Base-by-base conservation (phyloP, 2,113 vertebrate species). In the Rhea americana region DNA sequence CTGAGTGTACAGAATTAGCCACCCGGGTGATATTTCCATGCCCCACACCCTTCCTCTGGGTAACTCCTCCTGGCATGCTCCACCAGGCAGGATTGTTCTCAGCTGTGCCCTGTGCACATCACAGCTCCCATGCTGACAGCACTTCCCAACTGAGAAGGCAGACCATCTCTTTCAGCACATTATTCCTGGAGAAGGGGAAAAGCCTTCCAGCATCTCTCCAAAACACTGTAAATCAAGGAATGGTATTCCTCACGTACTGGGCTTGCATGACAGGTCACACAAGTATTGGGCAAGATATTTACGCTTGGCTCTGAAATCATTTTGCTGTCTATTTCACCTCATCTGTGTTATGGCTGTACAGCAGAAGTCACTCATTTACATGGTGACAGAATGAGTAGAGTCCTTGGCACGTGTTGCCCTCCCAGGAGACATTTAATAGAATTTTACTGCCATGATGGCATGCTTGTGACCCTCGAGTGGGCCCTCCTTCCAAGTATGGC, bases 161-260 rank as follows among this genome's bases (percentile, higher is more conserved):
- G 25, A 73, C 15, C 51, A 56, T 17, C 28, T 32, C 56, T 37
- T 82, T 87, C 85, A 74, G 63, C 41, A 37, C 8, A 2, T 41
- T 74, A 41, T 67, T 93, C 63, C 61, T 62, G 47, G 47, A 30
- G 47, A 41, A 30, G 30, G 24, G 50, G 47, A 83, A 93, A 62
- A 83, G 24, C 37, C 68, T 93, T 77, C 70, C 66, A 32, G 53
- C 37, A 35, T 58, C 67, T 79, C 68, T 91, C 68, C 37, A 30
- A 56, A 92, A 25, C 37, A 53, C 26, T 37, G 11, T 13, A 81
- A 66, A 55, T 74, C 14, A 66, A 45, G 35, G 63, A 85, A 56
- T 7, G 32, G 15, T 51, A 78, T 87, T 55, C 81, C 37, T 90
- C 18, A 14, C 20, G 24, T 55, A 39, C 25, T 43, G 14, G 17